Percentiles rank a stretch among this genome's conserved stretches.
Conservation (phyloP, 2,113 vertebrate species). For the Notarius quadriscutis region DNA sequence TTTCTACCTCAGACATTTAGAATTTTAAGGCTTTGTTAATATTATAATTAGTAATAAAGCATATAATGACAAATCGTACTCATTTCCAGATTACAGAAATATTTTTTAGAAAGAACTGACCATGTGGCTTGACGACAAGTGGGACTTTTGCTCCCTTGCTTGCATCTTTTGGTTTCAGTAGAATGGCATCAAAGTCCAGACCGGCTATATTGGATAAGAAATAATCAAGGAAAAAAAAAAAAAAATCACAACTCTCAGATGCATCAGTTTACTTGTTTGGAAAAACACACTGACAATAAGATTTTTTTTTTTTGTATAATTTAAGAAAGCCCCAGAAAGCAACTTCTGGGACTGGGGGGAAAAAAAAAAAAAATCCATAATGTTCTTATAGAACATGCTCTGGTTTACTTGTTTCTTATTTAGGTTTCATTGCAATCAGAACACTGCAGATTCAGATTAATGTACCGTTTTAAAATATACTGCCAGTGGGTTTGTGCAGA, state of each 20-base stretch:
- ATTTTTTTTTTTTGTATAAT: not conserved
- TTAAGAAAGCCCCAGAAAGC: not conserved
- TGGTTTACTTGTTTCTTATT: not conserved
- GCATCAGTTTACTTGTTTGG: not conserved
- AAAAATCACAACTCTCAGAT: not conserved
- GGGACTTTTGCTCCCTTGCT: constrained; percentile 75
- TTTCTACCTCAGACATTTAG: not conserved
- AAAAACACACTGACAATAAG: not conserved
- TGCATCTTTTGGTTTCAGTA: constrained; percentile 79
- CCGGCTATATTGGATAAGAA: constrained; percentile 68
- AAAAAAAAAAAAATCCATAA: not conserved
- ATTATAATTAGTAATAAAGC: not conserved
- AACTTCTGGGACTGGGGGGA: not conserved
- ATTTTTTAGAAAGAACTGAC: constrained; percentile 66
- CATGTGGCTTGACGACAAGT: constrained; percentile 87
- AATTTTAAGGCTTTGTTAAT: not conserved
- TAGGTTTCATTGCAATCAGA: not conserved
- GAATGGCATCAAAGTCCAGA: constrained; percentile 87
- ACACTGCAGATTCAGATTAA: not conserved
- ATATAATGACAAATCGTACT: not conserved
- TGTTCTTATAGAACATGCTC: not conserved
- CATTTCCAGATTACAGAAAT: not conserved
- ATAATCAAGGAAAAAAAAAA: not conserved
- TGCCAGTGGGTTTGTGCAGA: too few relatives aligned
- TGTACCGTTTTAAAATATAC: too few relatives aligned